Base-by-base conservation (phyloP, 2,888 invertebrate genomes). In the Limnephilus lunatus region DNA sequence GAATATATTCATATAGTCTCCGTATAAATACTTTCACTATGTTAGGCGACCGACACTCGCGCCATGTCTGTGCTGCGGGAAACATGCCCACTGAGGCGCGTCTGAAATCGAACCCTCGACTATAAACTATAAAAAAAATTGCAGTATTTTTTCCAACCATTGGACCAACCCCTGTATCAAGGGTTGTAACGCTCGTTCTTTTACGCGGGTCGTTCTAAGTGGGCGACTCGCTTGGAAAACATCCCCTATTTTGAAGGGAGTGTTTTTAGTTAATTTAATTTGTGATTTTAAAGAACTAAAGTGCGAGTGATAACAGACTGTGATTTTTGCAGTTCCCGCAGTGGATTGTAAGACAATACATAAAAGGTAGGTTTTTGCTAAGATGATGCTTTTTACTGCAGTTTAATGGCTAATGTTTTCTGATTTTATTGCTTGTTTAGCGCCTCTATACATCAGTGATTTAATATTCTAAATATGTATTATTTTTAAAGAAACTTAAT, bases 1-100 rank as follows among this genome's bases (percentile, higher is more conserved):
- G 44, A 88, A 92, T 89, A 88, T 81, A 87, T 81, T 80, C 91
- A 68, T 81, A 68, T 89, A 83, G 91, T 81, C 86, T 81, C 91
- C 87, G 92, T 92, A 92, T 93, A 93, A 93, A 93, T 93, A 93
- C 93, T 93, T 93, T 93, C 93, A 93, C 93, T 92, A 68, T n/a
- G 32, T 31, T 80, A 35, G 81, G 80, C 85, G 48, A 87, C 39
- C 53, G 90, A 92, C 93, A 93, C 91, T 93, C 95, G 5, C 95
- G 95, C 90, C 95, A 96, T 96, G n/a, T 95, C 96, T 11, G 94
- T 95, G 0, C 95, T 95, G 89, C 94, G 94, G 31, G 89, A 94
- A 80, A 94, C 94, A 85, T 91, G 93, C 25, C 53, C 53, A 90
- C 39, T 39, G 91, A 90, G 92, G 83, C 92, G 90, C 91, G 91